Base-by-base conservation (phyloP, 2,797 vertebrate genomes). In the Gymnoscopelus microlampas region DNA sequence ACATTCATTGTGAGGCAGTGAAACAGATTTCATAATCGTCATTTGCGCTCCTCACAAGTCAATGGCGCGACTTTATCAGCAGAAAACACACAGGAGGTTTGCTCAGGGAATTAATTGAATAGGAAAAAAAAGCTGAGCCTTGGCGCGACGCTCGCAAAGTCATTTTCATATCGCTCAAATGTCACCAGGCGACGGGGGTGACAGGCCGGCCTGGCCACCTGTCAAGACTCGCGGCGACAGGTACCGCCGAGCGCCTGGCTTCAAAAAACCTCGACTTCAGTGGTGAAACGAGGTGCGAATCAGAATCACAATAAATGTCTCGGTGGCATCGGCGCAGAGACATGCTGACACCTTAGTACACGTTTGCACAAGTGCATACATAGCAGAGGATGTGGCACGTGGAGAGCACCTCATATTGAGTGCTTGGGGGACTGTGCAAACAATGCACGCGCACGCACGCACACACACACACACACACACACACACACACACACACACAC, bases 31-130 rank as follows among this genome's bases (percentile, higher is more conserved):
- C 73, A 83, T 87, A 85, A 93, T 88, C 66, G 63, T 87, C 81
- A 82, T 68, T 76, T 59, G 74, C 24, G 71, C 71, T 77, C 79
- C 83, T 88, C 86, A 80, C 75, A 82, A 89, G 87, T 90, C 89
- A 91, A 92, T 88, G 88, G 87, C 83, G 71, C 73, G 86, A 89
- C 88, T 91, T 90, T 91, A 92, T 92, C 89, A 87, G 88, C 76
- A 80, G 81, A 81, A 90, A 91, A 90, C 90, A 91, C 84, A 87
- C 87, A 88, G 77, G 80, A 76, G 67, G 85, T 85, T 90, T 88
- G 84, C 84, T 82, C 81, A 71, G 80, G 70, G 82, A 85, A 81
- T 89, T 92, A 91, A 92, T 90, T 92, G 87, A 93, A 90, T 84
- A 90, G 78, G 68, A 83, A 85, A 93, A 90, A 83, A 85, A 80